Percentiles rank a stretch among this genome's conserved stretches.
Evolutionary conservation across 2,888 invertebrate genomes (phyloP).

Genomic region (Dasysyrphus albostriatus): DNA sequence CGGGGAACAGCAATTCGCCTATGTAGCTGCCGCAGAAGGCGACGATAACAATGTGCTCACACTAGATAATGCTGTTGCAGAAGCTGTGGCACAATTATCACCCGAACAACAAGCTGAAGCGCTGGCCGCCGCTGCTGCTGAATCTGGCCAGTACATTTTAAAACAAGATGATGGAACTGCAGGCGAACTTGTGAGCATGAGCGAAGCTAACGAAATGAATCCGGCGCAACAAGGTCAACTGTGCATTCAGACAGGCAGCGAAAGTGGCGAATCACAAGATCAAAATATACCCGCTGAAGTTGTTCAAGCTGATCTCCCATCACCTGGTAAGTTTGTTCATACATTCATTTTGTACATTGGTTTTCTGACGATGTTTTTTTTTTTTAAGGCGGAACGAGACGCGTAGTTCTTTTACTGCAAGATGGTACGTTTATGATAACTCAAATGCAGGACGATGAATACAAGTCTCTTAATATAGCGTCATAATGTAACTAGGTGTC

Average conservation of each 20-base stretch:
- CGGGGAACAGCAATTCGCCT: constrained; percentile 89
- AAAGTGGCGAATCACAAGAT: constrained; percentile 85
- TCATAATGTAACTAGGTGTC: constrained; percentile 79
- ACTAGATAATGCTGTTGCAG: constrained; percentile 83
- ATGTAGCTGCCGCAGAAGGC: constrained; percentile 87
- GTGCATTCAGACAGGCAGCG: constrained; percentile 79
- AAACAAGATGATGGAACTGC: constrained; percentile 80
- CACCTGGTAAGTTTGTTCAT: constrained; percentile 87
- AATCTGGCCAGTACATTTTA: constrained; percentile 81
- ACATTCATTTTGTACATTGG: background rate
- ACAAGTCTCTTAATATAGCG: constrained; percentile 83
- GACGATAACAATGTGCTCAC: constrained; percentile 85
- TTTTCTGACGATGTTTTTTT: constrained; percentile 16
- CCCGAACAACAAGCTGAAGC: constrained; percentile 80
- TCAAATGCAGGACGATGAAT: constrained; percentile 94
- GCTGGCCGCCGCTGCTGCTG: constrained; percentile 79
- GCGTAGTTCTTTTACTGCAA: constrained; percentile 92
- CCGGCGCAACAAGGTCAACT: constrained; percentile 77
- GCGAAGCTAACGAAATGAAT: constrained; percentile 79
- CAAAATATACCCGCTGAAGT: constrained; percentile 94
- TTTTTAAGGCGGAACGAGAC: constrained; percentile 89
- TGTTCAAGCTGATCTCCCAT: constrained; percentile 92
- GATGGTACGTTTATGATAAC: constrained; percentile 95
- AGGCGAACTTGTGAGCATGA: constrained; percentile 79
- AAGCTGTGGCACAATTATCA: constrained; percentile 82